Base-by-base conservation (phyloP, 2,888 invertebrate genomes). In the Rambutsinella grinnellia region DNA sequence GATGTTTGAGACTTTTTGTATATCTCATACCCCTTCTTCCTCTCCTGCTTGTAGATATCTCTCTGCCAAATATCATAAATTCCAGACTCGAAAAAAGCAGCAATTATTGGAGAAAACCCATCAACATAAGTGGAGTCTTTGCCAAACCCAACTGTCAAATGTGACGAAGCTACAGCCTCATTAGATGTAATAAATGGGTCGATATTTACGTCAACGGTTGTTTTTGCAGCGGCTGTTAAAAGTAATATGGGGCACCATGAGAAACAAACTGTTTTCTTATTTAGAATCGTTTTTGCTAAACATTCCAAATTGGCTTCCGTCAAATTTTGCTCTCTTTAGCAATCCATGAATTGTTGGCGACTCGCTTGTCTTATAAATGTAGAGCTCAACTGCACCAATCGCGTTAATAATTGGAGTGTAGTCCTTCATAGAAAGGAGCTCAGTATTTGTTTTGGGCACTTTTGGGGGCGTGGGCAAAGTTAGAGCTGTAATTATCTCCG, bases 1-100 rank as follows among this genome's bases (percentile, higher is more conserved):
- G 67, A 58, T 3, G 6, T 36, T 13, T 26, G n/a, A 17, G 51
- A 49, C 1, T 61, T 60, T 24, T 72, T 58, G 47, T 66, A 66
- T 3, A 17, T 54, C n/a, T 27, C 54, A 21, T 49, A 65, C 3
- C 72, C 72, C 36, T 53, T 72, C 17, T 24, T 57, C 26, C 46
- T 51, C 15, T 71, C 26, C 5, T 57, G 54, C 6, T n/a, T 6
- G 3, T 49, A 36, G 21, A 21, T 5, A 46, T 66, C 53, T 10
- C 47, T n/a, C 10, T 74, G 23, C 74, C 74, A 74, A 13, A 67
- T 19, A 23, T 67, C 36, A 15, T 74, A 67, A 15, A 74, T 66
- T 2, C 74, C 74, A 5, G 74, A 24, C 15, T 66, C 74, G 23
- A 8, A 65, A n/a, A 67, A 17, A 2, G 58, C 51, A 15, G 44